Evolutionary conservation across 64 coral and sea anemone species (phyloP), one percentile per base, ranked within the genome.

Genomic region (Catalaphyllia jardinei): DNA sequence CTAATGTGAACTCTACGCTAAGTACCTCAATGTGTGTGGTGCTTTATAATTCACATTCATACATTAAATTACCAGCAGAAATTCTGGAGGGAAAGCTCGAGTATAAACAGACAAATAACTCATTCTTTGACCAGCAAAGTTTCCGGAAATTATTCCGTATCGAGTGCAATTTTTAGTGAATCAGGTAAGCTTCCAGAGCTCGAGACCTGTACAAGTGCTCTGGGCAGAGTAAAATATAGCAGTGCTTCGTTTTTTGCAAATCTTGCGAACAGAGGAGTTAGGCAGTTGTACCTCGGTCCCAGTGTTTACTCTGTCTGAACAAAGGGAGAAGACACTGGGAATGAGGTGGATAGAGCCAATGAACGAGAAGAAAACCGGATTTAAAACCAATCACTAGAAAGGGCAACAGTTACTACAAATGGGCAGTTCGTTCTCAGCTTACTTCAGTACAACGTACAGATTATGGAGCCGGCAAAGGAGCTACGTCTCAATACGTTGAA

Each of bases 61-160:
- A 73, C 33, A 33, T 73, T 73, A 73, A 14, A 73, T 73, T 30
- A 73, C 25, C 29, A 29, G n/a, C 1, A 5, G 71, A 15, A 73
- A 73, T 3, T 73, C 8, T 73, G 71, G 29, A 73, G 29, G 69
- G 24, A 72, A 57, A 13, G 54, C 11, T 57, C 15, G 1, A 54
- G 0, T 57, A 57, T 57, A 57, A 57, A 57, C 54, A 57, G 42
- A 20, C 17, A 69, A n/a, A 69, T 27, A 10, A 25, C 4, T 27
- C 20, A 69, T 27, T 69, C 65, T 67, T 67, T 69, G 65, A 69
- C 65, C 65, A n/a, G 65, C 65, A 69, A 69, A 69, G 65, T n/a
- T 69, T 4, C 24, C 25, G 22, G 18, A 22, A 27, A 11, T 25
- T 24, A 24, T 69, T 25, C 10, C 7, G 24, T 8, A 8, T 67